These are phyloP conservation scores for Osmoderma eremita DNA, from an alignment of 2,888 invertebrate species.

Conservation along the genomic window DNA sequence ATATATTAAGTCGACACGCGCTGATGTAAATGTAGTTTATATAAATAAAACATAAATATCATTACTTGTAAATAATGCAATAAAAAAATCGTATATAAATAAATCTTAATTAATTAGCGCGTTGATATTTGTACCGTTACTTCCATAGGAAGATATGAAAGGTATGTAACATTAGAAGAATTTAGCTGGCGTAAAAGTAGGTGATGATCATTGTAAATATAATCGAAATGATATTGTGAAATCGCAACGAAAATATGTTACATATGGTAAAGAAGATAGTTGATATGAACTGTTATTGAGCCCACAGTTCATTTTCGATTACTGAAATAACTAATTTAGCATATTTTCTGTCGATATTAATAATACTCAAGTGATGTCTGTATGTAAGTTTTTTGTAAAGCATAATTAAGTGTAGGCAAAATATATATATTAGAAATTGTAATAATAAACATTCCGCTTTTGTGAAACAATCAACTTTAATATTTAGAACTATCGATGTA, in stretches of 20 bases:
- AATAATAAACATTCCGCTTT: constrained; percentile 23
- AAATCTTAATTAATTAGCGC: background rate
- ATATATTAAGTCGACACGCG: background rate
- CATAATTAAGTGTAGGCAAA: background rate
- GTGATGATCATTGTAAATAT: constrained; percentile 17
- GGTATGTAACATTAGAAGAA: background rate
- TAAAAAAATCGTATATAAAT: background rate
- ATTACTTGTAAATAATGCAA: background rate
- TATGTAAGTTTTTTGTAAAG: constrained; percentile 14
- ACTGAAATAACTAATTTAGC: constrained; percentile 8
- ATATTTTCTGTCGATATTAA: background rate
- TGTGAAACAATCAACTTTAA: constrained; percentile 4
- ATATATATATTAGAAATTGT: background rate
- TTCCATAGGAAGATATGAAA: background rate
- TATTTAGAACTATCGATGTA: constrained; percentile 9
- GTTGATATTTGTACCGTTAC: constrained; percentile 1
- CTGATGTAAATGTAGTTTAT: background rate
- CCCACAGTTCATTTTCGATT: constrained; percentile 45
- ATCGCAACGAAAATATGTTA: constrained; percentile 10
- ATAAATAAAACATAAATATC: background rate
- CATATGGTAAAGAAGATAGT: constrained; percentile 8
- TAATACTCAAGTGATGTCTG: background rate
- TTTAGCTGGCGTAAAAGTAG: background rate
- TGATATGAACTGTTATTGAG: constrained; percentile 46
- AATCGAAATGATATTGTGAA: background rate